Conservation (phyloP, 2,888 invertebrate genomes). For the Tetheella fluctuosa region DNA sequence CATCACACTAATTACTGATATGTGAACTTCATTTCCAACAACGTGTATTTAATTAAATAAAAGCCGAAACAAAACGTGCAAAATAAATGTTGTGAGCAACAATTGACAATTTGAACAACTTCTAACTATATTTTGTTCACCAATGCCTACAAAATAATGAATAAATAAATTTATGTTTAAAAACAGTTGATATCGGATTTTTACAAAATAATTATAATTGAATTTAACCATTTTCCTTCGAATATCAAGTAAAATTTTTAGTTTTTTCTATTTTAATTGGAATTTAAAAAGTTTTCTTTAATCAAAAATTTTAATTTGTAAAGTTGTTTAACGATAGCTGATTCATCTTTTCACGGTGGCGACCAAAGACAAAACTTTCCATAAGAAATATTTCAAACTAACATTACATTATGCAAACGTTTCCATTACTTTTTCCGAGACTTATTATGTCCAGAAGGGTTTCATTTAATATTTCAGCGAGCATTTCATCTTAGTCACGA, state of each 20-base stretch:
- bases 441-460: conserved; percentile 16
- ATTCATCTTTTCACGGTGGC: not conserved
- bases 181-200: no score
- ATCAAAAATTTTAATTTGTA: not conserved
- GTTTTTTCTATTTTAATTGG: no score
- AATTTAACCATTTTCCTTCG: no score
- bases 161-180: not conserved
- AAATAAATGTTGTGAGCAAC: not conserved
- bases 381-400: conserved; percentile 13
- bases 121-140: not conserved
- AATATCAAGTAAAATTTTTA: no score
- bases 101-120: not conserved
- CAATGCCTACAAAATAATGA: not conserved
- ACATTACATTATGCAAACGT: conserved; percentile 18
- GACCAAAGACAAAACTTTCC: conserved; percentile 8
- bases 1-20: no score
- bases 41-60: no score
- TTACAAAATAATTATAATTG: no score
- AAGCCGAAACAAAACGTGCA: not conserved
- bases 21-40: no score
- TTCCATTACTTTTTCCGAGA: conserved; percentile 14
- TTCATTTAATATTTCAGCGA: conserved; percentile 6
- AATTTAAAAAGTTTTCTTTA: not conserved
- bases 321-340: not conserved
- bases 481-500: not conserved